Percentiles rank a stretch among this genome's conserved stretches.
Evolutionary conservation across 1,140 invertebrate species (phyloP).

Genomic region (Formica exsecta): DNA sequence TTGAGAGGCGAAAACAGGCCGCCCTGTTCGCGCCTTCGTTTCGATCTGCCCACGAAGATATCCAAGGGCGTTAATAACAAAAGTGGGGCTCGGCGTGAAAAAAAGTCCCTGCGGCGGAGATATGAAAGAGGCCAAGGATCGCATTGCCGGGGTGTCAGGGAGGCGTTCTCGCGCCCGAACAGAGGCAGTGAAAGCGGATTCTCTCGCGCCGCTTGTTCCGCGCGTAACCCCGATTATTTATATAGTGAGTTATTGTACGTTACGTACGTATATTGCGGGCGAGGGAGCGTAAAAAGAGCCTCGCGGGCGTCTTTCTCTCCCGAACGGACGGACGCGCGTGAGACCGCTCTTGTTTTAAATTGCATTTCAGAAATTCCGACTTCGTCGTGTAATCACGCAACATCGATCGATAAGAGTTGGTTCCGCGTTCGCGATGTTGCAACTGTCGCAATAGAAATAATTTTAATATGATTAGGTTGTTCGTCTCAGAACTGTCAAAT

Average conservation of each 20-base stretch:
- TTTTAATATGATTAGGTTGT: not conserved
- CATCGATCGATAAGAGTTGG: not conserved
- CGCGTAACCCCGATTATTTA: constrained; percentile 59
- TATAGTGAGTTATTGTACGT: constrained; percentile 61
- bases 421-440: constrained; percentile 1
- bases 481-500: no score
- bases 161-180: constrained; percentile 41
- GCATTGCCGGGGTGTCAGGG: constrained; percentile 47
- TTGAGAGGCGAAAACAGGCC: constrained; percentile 60
- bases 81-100: constrained; percentile 54
- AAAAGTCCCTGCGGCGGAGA: constrained; percentile 44
- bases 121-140: constrained; percentile 63
- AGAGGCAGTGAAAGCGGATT: constrained; percentile 63
- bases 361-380: constrained; percentile 21
- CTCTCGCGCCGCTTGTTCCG: constrained; percentile 14
- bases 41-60: constrained; percentile 52
- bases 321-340: not conserved
- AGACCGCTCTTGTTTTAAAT: constrained; percentile 27
- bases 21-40: constrained; percentile 57
- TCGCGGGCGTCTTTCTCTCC: constrained; percentile 43
- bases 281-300: constrained; percentile 52
- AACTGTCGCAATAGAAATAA: not conserved
- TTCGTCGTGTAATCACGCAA: constrained; percentile 8
- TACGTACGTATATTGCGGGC: constrained; percentile 22
- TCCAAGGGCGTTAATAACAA: constrained; percentile 62